phyloP scores from a whole-genome alignment of 2,888 invertebrate genomes.

The Oxystoma pomonae region DNA sequence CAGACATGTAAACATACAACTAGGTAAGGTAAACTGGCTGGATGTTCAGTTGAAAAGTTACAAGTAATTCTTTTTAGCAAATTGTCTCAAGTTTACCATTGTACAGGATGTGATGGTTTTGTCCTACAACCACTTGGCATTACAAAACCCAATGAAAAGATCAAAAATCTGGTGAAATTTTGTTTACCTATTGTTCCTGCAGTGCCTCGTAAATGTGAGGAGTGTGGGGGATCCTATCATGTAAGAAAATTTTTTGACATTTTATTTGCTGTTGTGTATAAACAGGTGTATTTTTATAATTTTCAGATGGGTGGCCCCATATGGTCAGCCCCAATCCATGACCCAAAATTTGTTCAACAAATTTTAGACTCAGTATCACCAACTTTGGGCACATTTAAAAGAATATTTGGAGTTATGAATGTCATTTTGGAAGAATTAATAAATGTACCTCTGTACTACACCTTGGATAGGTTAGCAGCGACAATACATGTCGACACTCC shows the following conservation, averaged over 20 bases:
- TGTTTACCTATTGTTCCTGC: slow-evolving; percentile 66
- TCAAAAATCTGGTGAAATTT: slow-evolving; percentile 56
- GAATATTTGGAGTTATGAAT: slow-evolving; percentile 76
- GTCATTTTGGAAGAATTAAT: slow-evolving; percentile 79
- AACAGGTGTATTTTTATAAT: slow-evolving; percentile 6
- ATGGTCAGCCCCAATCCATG: slow-evolving; percentile 86
- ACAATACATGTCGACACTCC: slow-evolving; percentile 68
- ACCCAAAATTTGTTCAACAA: slow-evolving; percentile 67
- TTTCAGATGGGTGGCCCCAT: slow-evolving; percentile 87
- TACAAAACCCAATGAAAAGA: slow-evolving; percentile 55
- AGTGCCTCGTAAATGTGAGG: slow-evolving; percentile 62
- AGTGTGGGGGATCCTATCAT: slow-evolving; percentile 73
- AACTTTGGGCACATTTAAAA: slow-evolving; percentile 63
- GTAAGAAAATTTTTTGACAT: slow-evolving; percentile 46
- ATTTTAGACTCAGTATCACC: slow-evolving; percentile 53
- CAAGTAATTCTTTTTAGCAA: slow-evolving; percentile 56
- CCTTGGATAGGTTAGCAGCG: slow-evolving; percentile 71
- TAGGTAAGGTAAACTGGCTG: slow-evolving; percentile 51
- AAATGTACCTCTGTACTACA: slow-evolving; percentile 85
- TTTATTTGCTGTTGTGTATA: not conserved
- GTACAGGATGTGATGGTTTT: slow-evolving; percentile 83
- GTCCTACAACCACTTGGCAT: slow-evolving; percentile 73
- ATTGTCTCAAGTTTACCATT: slow-evolving; percentile 83
- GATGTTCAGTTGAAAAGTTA: not conserved
- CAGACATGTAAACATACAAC: slow-evolving; percentile 81